phyloP scores from a whole-genome alignment of 1,140 invertebrate species.

The Panagrolaimus sp. region DNA sequence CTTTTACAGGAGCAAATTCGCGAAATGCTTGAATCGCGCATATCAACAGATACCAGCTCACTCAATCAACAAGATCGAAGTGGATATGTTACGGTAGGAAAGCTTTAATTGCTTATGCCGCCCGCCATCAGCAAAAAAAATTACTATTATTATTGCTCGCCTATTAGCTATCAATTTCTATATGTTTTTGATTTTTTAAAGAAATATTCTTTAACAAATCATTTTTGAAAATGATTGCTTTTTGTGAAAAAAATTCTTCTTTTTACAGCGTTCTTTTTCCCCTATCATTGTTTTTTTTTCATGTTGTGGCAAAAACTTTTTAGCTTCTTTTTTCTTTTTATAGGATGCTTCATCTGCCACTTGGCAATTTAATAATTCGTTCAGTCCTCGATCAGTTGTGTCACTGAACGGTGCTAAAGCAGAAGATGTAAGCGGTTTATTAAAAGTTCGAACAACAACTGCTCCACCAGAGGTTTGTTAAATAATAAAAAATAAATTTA shows the following conservation, averaged over 20 bases:
- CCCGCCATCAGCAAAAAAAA: background rate
- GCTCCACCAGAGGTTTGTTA: constrained; percentile 18
- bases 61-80: constrained; percentile 38
- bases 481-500: constrained; percentile 11
- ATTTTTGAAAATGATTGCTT: too few species aligned
- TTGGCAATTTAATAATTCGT: constrained; percentile 52
- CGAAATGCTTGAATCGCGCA: constrained; percentile 42
- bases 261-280: background rate
- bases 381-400: constrained; percentile 54
- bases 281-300: constrained; percentile 21
- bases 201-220: too few species aligned
- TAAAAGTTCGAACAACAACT: constrained; percentile 37
- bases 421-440: constrained; percentile 23
- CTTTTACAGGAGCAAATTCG: constrained; percentile 47
- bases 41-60: constrained; percentile 32
- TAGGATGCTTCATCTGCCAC: constrained; percentile 55
- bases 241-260: too few species aligned
- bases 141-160: too few species aligned
- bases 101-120: background rate
- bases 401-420: constrained; percentile 44
- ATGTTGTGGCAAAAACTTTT: background rate
- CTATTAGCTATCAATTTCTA: too few species aligned
- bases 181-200: too few species aligned
- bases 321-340: constrained; percentile 20
- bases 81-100: constrained; percentile 49